Evolutionary conservation across 2,113 vertebrate species (phyloP).

Genomic region (Felis chaus): DNA sequence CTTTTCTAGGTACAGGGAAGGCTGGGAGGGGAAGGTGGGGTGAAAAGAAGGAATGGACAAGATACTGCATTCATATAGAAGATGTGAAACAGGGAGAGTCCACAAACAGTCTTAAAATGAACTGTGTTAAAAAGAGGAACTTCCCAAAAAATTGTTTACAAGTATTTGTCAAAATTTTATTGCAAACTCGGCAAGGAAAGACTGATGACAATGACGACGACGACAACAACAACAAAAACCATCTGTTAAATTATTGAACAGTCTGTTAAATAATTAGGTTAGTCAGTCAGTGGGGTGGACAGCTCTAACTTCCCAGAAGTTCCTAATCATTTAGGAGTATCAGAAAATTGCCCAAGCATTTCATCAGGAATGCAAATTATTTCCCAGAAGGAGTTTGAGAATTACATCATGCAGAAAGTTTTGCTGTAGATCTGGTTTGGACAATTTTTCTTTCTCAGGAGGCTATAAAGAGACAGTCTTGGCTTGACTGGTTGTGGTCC

Average conservation of each 20-base stretch:
- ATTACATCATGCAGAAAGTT: constrained; percentile 1
- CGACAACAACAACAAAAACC: neutral
- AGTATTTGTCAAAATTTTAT: neutral
- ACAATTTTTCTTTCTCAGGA: neutral
- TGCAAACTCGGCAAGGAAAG: neutral
- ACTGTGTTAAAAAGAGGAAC: neutral
- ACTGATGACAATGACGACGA: neutral
- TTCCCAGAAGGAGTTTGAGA: constrained; percentile 28
- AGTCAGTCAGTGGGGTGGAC: neutral
- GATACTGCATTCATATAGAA: neutral
- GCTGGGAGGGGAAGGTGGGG: neutral
- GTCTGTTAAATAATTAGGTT: neutral
- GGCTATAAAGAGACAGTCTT: neutral
- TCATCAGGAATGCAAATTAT: neutral
- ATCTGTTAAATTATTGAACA: neutral
- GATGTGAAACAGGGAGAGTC: neutral
- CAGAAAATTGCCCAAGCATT: constrained; percentile 2
- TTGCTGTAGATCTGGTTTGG: neutral
- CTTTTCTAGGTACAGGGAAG: neutral
- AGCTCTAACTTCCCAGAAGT: constrained; percentile 34
- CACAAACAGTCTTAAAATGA: neutral
- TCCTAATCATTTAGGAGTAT: constrained; percentile 1
- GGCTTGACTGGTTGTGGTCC: neutral
- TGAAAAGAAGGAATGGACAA: neutral
- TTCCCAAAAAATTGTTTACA: neutral